These are phyloP conservation scores for Galago senegalensis DNA, from an alignment of 2,797 vertebrate genomes.

Conservation along the genomic window DNA sequence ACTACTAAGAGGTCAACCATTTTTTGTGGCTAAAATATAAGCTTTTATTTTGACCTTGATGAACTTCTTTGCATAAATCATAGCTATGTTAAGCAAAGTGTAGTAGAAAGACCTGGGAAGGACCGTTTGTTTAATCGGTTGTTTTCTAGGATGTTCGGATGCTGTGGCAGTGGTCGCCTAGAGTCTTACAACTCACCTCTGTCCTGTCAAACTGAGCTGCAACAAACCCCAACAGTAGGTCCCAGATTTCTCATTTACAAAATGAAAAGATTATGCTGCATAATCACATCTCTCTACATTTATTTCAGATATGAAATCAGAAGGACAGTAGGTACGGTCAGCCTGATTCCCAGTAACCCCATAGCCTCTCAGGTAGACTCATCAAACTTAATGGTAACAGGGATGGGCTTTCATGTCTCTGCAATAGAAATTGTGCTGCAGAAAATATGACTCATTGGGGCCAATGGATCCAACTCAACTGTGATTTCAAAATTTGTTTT, in stretches of 20 bases:
- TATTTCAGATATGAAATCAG: not conserved
- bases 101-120: not conserved
- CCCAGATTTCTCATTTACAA: constrained; percentile 48
- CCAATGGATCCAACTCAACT: not conserved
- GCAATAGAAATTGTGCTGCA: not conserved
- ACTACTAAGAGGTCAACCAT: constrained; percentile 1
- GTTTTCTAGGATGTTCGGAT: not conserved
- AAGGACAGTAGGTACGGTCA: not conserved
- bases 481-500: constrained; percentile 50
- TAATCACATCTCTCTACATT: constrained; percentile 20
- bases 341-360: not conserved
- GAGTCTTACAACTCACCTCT: not conserved
- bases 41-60: constrained; percentile 16
- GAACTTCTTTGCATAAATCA: constrained; percentile 17
- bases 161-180: too few relatives aligned
- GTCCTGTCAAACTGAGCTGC: not conserved
- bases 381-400: constrained; percentile 19
- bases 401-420: not conserved
- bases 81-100: not conserved
- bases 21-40: constrained; percentile 25
- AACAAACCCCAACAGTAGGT: not conserved
- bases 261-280: constrained; percentile 56
- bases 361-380: not conserved
- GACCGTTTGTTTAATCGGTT: not conserved
- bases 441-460: not conserved